Base-by-base conservation (phyloP, 2,113 vertebrate species). In the Camelus dromedarius region DNA sequence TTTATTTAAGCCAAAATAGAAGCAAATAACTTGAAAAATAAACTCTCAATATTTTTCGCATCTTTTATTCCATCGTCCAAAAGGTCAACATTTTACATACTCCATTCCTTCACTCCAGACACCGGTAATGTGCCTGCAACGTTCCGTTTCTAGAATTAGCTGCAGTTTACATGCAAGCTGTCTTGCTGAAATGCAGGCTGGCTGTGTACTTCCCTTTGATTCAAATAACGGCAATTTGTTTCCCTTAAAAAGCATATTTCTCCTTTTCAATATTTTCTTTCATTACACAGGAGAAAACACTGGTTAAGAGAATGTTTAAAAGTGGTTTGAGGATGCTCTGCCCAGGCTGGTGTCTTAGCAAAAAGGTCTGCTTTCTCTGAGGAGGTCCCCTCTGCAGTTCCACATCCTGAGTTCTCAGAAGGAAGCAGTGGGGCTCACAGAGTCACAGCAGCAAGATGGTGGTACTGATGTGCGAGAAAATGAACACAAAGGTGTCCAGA, bases 241-340 rank as follows among this genome's bases (percentile, higher is more conserved):
- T 93, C 91, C 90, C 75, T 86, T 88, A 95, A 79, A 82, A 84
- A 88, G 69, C 58, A 30, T 94, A 32, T 35, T 82, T 92, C 98
- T 88, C 48, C 35, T 77, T 93, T 96, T 90, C 90, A 96, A 69
- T 72, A 80, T 69, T 96, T 89, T 82, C 83, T 94, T 97, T 97
- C 81, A 35, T 54, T 73, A 86, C 95, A 76, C 20, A 91, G 91
- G 48, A 85, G 73, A 97, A 93, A 95, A 84, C 72, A 77, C 64
- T 94, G 60, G 50, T 67, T 46, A 38, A 69, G 92, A 76, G 80
- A 91, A 76, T 62, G 48, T 38, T 88, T 75, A 15, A 28, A 73
- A 83, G 35, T 76, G 58, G 12, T 19, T n/a, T 91, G 84, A 30
- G 46, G 38, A 32, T 19, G 0, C 52, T 82, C 52, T 94, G 50